Evolutionary conservation across 2,113 vertebrate species (phyloP).

Genomic region (Hippolais icterina): DNA sequence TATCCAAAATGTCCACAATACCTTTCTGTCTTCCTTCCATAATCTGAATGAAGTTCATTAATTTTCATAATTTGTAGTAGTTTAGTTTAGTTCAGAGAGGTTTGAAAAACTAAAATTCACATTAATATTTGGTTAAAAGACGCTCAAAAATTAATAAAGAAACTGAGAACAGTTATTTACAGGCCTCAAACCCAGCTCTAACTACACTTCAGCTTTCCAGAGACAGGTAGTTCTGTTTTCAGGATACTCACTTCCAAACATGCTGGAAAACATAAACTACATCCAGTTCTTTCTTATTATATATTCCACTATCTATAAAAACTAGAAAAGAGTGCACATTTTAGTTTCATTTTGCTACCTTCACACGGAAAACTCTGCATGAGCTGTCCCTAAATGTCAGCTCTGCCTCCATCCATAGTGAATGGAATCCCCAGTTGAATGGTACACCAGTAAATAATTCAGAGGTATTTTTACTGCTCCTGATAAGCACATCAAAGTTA

Average conservation of each 20-base stretch:
- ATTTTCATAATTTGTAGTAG: neutral
- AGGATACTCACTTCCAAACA: neutral
- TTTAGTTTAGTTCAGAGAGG: neutral
- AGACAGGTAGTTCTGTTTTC: neutral
- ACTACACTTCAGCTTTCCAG: neutral
- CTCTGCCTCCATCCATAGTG: neutral
- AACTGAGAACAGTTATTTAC: neutral
- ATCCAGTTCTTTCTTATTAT: neutral
- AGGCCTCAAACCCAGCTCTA: neutral
- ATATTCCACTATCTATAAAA: neutral
- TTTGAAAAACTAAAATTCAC: neutral
- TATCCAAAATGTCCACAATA: fast-evolving
- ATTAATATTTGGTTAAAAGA: neutral
- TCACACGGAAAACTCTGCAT: neutral
- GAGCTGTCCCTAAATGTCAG: neutral
- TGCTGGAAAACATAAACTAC: neutral
- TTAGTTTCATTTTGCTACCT: neutral
- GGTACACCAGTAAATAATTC: neutral
- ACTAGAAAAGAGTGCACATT: neutral
- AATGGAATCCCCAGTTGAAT: neutral
- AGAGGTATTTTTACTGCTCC: neutral
- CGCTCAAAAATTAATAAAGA: neutral
- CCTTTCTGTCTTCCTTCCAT: neutral
- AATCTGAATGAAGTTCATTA: neutral
- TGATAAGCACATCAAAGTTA: constrained; percentile 6